Evolutionary conservation across 2,888 invertebrate species (phyloP).

Genomic region (Synanthedon myopaeformis): DNA sequence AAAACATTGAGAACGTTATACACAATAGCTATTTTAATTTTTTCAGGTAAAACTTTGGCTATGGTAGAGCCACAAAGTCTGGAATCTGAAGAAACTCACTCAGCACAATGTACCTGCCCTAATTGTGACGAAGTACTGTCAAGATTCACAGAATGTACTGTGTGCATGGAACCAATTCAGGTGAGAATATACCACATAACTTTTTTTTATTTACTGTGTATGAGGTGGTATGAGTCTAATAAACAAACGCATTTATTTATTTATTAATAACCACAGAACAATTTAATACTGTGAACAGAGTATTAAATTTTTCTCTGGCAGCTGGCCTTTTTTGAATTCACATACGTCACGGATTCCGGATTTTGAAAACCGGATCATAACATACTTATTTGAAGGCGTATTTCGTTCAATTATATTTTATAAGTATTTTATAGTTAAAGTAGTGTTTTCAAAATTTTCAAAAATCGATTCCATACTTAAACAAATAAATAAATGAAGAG

Average conservation of each 20-base stretch:
- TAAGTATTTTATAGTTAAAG: no score
- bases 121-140: slow-evolving; percentile 60
- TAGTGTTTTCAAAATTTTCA: no score
- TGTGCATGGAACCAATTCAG: slow-evolving; percentile 63
- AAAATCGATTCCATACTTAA: no score
- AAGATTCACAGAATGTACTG: slow-evolving; percentile 61
- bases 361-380: no score
- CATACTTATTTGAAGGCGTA: no score
- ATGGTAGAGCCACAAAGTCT: slow-evolving; percentile 37
- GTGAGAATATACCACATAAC: slow-evolving; percentile 18
- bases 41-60: slow-evolving; percentile 54
- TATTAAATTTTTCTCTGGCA: no score
- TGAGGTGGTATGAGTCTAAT: neutral
- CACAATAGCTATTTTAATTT: neutral
- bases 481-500: no score
- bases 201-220: neutral
- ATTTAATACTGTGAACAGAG: neutral
- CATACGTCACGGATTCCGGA: no score
- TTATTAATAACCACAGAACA: slow-evolving; percentile 1
- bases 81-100: slow-evolving; percentile 41
- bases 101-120: slow-evolving; percentile 53
- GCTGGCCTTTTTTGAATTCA: no score
- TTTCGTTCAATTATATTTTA: no score
- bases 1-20: no score
- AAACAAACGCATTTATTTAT: neutral